Evolutionary conservation across 2,113 vertebrate genomes (phyloP), one percentile per base, ranked within the genome.

Genomic region (Odontesthes bonariensis): DNA sequence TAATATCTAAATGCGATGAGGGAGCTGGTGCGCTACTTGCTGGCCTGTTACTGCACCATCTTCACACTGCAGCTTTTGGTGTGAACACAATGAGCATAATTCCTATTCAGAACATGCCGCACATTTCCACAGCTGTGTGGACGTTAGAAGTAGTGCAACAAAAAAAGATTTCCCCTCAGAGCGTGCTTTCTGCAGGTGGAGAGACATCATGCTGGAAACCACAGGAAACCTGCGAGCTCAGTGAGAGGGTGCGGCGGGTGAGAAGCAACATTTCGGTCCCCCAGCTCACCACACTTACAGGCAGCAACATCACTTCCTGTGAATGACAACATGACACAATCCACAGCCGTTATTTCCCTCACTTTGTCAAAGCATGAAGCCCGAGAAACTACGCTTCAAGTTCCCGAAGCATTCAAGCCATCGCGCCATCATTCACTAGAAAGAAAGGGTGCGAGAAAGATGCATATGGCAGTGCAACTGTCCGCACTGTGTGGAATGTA

Each of bases 231-330:
- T 55, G 32, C 32, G 57, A 77, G 49, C 53, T 75, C 38, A 61
- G 51, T 60, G 56, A 77, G 58, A 64, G 38, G 71, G 65, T 10
- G 13, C 9, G 23, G 58, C 61, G 38, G 71, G 65, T 10, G 13
- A 10, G 23, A 17, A 49, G 74, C 67, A 64, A 19, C 4, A 20
- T 72, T 73, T 84, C 38, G 42, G 57, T 38, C 53, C 51, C 55
- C 63, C 60, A 51, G 42, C 66, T 73, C 61, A 64, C 75, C 77
- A 60, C 78, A 73, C 8, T 66, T 61, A 81, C 77, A 69, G 49
- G 73, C 72, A 75, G 86, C 69, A 53, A 27, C 89, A 83, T 87
- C 87, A 84, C 72, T 88, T 89, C 83, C 87, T 90, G 86, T 58
- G 59, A 78, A 58, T 86, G 85, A 81, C 86, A 82, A 54, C 62